Evolutionary conservation across 2,797 vertebrate species (phyloP), one percentile per base, ranked within the genome.

Genomic region (Botia almorhae): DNA sequence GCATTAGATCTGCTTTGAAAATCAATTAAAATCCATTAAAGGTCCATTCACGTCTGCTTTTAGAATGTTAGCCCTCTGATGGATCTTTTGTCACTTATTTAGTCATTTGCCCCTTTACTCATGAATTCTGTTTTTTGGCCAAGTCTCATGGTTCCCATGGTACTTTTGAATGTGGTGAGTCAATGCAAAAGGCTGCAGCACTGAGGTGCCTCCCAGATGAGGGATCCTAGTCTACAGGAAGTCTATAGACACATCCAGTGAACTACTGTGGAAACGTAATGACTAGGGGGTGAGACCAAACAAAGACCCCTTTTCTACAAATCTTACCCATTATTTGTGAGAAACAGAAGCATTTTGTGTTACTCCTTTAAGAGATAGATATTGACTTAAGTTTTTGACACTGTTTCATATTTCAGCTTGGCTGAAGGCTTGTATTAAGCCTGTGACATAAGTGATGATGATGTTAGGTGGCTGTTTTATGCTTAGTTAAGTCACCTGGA

Each of bases 61-160:
- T 51, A 13, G 19, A 58, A 68, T 17, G 19, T 29, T 29, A 23
- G 61, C 29, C 29, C 33, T 71, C 51, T 43, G 29, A 60, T 48
- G 17, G 43, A 70, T 50, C 69, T 39, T 39, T 71, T 39, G 26
- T 53, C 29, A 43, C 74, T 23, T 78, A 48, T 23, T 10, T n/a
- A 56, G 33, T 73, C 12, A 43, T 1, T 64, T 71, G 19, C 64
- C 68, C 58, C 11, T 80, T 73, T 33, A 65, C 50, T 56, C 61
- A 56, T 73, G 29, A 19, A 55, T 19, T 36, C 0, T 3, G 46
- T 69, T 76, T 70, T 46, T 53, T 64, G 39, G 84, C 69, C 39
- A 55, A 74, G 46, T 77, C 84, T 82, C 69, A 67, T 58, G 63
- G 69, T 82, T 69, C 71, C 58, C 74, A 80, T 81, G 61, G 11